A percentile compares a stretch with the other conserved stretches of the same genome.
Evolutionary conservation across 2,113 vertebrate genomes (phyloP).

Genomic region (Lepus timidus): DNA sequence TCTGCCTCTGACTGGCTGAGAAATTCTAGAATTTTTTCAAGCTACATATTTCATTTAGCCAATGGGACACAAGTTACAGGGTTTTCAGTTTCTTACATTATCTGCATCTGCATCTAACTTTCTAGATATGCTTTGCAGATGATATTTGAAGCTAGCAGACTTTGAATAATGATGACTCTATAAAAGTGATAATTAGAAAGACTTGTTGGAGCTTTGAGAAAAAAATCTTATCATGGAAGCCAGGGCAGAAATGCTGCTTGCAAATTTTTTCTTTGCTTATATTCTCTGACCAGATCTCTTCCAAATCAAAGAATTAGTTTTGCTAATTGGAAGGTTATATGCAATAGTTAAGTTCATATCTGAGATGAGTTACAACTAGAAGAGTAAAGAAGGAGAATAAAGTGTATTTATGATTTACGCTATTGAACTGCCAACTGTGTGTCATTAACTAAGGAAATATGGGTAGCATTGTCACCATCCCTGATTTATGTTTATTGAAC

Average conservation of each 20-base stretch:
- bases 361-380: slow-evolving; percentile 65
- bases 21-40: slow-evolving; percentile 42
- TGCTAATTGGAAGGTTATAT: slow-evolving; percentile 80
- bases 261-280: slow-evolving; percentile 67
- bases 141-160: slow-evolving; percentile 67
- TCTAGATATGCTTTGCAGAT: slow-evolving; percentile 65
- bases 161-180: slow-evolving; percentile 78
- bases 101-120: slow-evolving; percentile 69
- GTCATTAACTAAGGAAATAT: slow-evolving; percentile 61
- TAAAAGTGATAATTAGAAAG: slow-evolving; percentile 74
- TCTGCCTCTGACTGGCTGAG: background rate
- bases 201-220: slow-evolving; percentile 73
- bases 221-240: slow-evolving; percentile 64
- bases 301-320: slow-evolving; percentile 82
- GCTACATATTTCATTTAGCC: slow-evolving; percentile 49
- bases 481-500: slow-evolving; percentile 59
- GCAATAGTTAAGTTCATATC: slow-evolving; percentile 73
- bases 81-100: background rate
- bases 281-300: slow-evolving; percentile 54
- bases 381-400: slow-evolving; percentile 17
- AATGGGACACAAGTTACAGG: slow-evolving; percentile 44
- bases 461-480: background rate
- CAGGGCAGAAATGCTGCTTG: slow-evolving; percentile 67
- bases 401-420: slow-evolving; percentile 37
- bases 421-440: background rate